These are phyloP conservation scores for Panthera leo DNA, from an alignment of 2,113 vertebrate genomes.

Conservation along the genomic window DNA sequence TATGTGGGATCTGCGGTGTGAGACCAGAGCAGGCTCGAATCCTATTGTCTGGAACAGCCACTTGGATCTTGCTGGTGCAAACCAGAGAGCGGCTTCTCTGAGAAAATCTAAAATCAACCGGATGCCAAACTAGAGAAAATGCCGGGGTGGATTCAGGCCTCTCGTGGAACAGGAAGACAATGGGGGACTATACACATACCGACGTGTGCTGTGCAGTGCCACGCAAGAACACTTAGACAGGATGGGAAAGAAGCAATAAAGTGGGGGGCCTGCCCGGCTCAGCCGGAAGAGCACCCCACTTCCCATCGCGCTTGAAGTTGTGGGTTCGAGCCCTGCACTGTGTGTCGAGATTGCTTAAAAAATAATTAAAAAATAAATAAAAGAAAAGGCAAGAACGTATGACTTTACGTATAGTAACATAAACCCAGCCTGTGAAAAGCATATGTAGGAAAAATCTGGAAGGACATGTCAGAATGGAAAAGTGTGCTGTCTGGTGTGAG, in stretches of 20 bases:
- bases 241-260: no score
- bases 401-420: not conserved
- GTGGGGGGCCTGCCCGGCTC: not conserved
- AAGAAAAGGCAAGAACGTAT: not conserved
- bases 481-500: no score
- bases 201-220: rapidly evolving
- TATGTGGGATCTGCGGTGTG: not conserved
- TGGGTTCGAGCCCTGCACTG: not conserved
- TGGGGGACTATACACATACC: rapidly evolving
- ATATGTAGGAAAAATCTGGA: not conserved
- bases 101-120: not conserved
- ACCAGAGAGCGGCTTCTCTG: not conserved
- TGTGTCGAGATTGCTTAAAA: not conserved
- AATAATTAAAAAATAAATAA: not conserved
- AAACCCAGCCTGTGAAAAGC: not conserved
- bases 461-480: not conserved
- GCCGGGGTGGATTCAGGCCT: not conserved
- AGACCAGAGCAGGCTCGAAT: rapidly evolving
- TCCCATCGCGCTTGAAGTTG: not conserved
- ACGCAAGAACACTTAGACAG: rapidly evolving
- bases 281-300: not conserved
- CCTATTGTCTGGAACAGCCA: not conserved
- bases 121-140: not conserved
- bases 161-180: not conserved
- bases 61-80: not conserved